Evolutionary conservation across 2,797 vertebrate genomes (phyloP), one percentile per base, ranked within the genome.

Genomic region (Ceryle rudis): DNA sequence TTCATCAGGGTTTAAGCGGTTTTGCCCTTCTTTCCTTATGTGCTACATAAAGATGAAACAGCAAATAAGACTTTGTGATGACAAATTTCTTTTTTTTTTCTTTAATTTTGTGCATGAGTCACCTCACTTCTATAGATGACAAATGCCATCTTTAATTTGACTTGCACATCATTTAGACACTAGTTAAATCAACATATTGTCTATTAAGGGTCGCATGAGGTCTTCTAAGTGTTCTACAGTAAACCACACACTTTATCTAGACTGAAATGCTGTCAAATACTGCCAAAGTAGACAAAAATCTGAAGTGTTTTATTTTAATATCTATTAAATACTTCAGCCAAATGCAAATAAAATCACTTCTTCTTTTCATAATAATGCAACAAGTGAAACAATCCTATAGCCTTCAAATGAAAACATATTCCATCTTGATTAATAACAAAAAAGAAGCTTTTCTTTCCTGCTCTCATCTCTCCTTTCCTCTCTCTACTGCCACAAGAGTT

Each of bases 81-180:
- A 54, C 26, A 64, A 61, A 11, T 57, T 21, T 31, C 44, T 46
- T 39, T 29, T 75, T 77, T n/a, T 77, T n/a, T 26, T 73, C 65
- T 65, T 42, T 2, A 91, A 23, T 85, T 95, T 90, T 95, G 51
- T 93, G 62, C 55, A 66, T n/a, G 35, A 92, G 16, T 97, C 83
- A 69, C 58, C 93, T 96, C 79, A 90, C 47, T 92, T 89, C 26
- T 84, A 52, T n/a, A 92, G 33, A 93, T 93, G 75, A 96, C 54
- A 97, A 95, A 93, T 82, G 19, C 5, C 33, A 89, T 79, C 33
- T 91, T 96, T 96, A 85, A 90, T 96, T 95, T 96, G 66, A 89
- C 80, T 97, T 95, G 42, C 31, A 65, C 73, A 79, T 61, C 17
- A 96, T 87, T 96, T 90, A 96, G 33, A 39, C 33, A 49, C 73